A percentile compares a stretch with the other conserved stretches of the same genome.
These are phyloP conservation scores for Procavia capensis DNA, from an alignment of 2,113 vertebrate species.

Conservation along the genomic window DNA sequence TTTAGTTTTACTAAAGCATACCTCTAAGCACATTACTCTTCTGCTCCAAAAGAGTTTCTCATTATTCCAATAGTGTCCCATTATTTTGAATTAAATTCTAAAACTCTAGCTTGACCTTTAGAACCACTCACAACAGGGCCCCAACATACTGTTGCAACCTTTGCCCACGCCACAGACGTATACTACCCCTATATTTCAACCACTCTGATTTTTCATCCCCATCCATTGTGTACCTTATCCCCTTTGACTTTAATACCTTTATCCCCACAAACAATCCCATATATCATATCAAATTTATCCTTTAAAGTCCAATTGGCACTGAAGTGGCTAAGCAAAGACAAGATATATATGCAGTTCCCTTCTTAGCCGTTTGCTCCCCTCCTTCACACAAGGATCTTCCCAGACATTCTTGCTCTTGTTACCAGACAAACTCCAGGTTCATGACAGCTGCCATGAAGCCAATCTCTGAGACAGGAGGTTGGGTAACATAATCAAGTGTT, in stretches of 20 bases:
- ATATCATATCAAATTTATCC: not conserved
- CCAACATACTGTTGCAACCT: not conserved
- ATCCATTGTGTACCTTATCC: not conserved
- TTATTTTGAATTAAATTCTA: not conserved
- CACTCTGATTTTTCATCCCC: not conserved
- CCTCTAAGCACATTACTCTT: not conserved
- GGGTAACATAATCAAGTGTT: too few species aligned
- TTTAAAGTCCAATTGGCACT: not conserved
- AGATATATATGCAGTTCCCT: not conserved
- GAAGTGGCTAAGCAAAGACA: not conserved
- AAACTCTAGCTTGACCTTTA: not conserved
- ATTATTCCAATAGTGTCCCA: not conserved
- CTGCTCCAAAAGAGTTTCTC: not conserved
- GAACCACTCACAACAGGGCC: not conserved
- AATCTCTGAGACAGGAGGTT: too few species aligned
- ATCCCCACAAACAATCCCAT: not conserved
- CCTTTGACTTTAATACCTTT: constrained; percentile 14
- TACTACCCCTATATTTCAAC: not conserved
- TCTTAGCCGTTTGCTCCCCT: not conserved
- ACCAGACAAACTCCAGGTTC: too few species aligned
- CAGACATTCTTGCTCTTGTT: not conserved
- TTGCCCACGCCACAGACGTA: not conserved
- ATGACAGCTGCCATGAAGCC: too few species aligned
- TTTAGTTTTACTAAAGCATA: not conserved
- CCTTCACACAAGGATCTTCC: not conserved